Evolutionary conservation across 1,140 invertebrate genomes (phyloP).

Genomic region (Lithobius niger): DNA sequence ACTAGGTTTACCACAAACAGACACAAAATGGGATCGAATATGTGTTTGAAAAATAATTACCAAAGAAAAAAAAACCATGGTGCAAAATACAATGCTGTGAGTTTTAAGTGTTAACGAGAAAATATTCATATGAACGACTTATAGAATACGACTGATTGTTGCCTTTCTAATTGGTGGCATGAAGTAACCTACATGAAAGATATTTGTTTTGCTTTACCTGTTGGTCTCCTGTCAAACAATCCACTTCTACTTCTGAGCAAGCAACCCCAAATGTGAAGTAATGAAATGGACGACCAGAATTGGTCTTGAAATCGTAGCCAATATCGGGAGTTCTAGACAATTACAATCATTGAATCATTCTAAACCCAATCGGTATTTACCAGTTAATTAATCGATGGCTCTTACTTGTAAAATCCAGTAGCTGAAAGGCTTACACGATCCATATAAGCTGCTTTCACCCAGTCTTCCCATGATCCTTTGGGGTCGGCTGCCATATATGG

Average conservation of each 20-base stretch:
- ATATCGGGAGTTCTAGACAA: conserved; percentile 51
- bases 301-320: conserved; percentile 56
- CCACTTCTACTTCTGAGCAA: conserved; percentile 69
- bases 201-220: conserved; percentile 36
- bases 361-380: conserved; percentile 7
- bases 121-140: too few relatives aligned
- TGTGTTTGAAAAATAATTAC: too few relatives aligned
- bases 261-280: conserved; percentile 71
- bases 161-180: too few relatives aligned
- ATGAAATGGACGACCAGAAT: conserved; percentile 54
- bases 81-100: too few relatives aligned
- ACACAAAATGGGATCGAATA: too few relatives aligned
- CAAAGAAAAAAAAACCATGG: too few relatives aligned
- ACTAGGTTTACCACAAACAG: too few relatives aligned
- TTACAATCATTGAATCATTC: background rate
- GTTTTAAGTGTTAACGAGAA: too few relatives aligned
- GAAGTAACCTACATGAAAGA: too few relatives aligned
- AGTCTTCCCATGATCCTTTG: conserved; percentile 65
- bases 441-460: conserved; percentile 66
- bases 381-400: conserved; percentile 1
- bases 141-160: too few relatives aligned
- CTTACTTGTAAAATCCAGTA: conserved; percentile 60
- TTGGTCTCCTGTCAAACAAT: conserved; percentile 77
- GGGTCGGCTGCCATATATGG: conserved; percentile 65
- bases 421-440: conserved; percentile 66